Conservation (phyloP, 1,140 invertebrate species). For the Scaptomyza hsui region DNA sequence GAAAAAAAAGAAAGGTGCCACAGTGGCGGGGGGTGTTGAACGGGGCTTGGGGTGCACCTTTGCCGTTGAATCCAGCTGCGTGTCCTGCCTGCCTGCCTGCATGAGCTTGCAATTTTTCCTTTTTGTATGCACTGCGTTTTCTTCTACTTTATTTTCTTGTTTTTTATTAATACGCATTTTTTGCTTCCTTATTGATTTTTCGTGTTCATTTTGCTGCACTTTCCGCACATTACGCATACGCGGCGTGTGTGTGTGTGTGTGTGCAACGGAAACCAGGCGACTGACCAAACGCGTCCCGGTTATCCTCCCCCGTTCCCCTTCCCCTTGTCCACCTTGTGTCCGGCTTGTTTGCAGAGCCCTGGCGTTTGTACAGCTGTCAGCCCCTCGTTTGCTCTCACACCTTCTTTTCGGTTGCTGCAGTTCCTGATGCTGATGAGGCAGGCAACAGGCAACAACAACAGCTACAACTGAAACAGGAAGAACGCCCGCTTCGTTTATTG, state of each 20-base stretch:
- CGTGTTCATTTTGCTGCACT: constrained; percentile 56
- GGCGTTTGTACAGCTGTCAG: constrained; percentile 76
- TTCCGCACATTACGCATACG: constrained; percentile 72
- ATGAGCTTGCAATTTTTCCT: constrained; percentile 47
- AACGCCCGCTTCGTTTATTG: constrained; percentile 48
- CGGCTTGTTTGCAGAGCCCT: constrained; percentile 57
- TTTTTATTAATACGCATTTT: constrained; percentile 23
- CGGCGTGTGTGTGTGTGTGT: constrained; percentile 33
- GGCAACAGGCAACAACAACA: constrained; percentile 21
- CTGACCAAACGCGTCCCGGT: constrained; percentile 75
- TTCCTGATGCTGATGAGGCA: constrained; percentile 22
- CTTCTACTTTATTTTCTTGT: constrained; percentile 28
- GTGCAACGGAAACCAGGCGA: constrained; percentile 74
- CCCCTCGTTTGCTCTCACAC: constrained; percentile 47
- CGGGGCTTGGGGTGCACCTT: neutral
- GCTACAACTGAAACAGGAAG: constrained; percentile 16
- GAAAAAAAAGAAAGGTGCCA: neutral
- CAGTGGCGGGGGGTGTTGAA: neutral
- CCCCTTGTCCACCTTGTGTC: constrained; percentile 1
- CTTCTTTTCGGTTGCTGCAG: constrained; percentile 11
- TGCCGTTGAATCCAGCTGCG: neutral
- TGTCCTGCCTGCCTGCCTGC: constrained; percentile 37
- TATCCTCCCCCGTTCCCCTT: neutral
- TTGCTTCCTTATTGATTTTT: constrained; percentile 71
- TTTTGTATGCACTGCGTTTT: constrained; percentile 38